phyloP scores from a whole-genome alignment of 2,113 vertebrate genomes.

The Tonatia bakeri region DNA sequence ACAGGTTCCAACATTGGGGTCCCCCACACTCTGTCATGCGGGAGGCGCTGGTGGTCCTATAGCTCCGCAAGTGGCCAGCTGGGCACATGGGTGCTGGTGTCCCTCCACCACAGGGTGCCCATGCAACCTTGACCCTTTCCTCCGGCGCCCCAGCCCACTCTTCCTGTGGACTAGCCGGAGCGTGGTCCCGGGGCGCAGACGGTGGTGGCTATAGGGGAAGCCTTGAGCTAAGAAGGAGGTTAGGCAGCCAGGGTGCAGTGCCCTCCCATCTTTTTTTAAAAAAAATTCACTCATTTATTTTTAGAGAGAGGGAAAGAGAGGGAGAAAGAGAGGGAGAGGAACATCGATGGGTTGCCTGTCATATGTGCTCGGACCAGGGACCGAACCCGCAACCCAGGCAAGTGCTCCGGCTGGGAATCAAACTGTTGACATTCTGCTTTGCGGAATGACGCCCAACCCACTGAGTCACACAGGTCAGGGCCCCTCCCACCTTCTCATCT shows the following conservation, averaged over 20 bases:
- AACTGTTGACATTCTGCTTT: too few species aligned
- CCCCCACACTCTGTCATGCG: too few species aligned
- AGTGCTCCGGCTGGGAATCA: too few species aligned
- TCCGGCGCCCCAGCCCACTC: neutral
- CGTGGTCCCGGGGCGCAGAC: fast-evolving
- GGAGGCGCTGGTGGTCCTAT: neutral
- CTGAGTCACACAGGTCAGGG: too few species aligned
- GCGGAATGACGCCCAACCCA: too few species aligned
- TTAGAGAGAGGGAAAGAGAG: too few species aligned
- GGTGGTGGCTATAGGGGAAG: neutral
- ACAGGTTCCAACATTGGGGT: neutral
- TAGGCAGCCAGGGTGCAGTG: too few species aligned
- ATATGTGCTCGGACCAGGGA: too few species aligned
- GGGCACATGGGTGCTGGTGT: neutral
- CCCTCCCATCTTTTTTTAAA: neutral
- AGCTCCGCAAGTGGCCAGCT: neutral
- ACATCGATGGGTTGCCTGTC: too few species aligned
- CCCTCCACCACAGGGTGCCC: neutral
- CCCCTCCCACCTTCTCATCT: neutral
- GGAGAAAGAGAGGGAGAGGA: too few species aligned
- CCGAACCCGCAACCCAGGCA: too few species aligned
- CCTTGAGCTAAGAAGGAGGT: neutral
- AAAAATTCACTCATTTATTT: too few species aligned
- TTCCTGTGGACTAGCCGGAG: neutral
- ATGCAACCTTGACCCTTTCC: neutral